phyloP scores from a whole-genome alignment of 2,888 invertebrate species.

The Arenicola marina region DNA sequence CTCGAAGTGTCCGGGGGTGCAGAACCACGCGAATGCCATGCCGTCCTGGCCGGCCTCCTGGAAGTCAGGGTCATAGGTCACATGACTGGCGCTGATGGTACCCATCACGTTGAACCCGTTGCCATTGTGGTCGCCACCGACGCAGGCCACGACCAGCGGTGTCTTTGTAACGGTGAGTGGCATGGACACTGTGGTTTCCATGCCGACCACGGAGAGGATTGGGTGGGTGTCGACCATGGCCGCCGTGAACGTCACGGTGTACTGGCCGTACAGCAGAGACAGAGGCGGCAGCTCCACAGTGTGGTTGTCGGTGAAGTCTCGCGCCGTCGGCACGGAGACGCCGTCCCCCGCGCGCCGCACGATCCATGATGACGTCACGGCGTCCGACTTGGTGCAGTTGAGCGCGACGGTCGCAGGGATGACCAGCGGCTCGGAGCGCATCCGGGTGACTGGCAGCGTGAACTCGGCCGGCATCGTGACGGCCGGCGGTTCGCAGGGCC shows the following conservation, averaged over 20 bases:
- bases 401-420: neutral
- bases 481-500: neutral
- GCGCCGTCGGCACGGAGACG: neutral
- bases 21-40: conserved; percentile 36
- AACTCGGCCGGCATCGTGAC: too few species aligned
- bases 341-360: neutral
- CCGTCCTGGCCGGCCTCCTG: conserved; percentile 30
- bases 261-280: conserved; percentile 3
- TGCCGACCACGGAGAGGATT: neutral
- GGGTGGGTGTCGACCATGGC: neutral
- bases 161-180: neutral
- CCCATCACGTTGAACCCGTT: conserved; percentile 12
- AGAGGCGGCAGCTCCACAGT: neutral
- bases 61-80: conserved; percentile 34
- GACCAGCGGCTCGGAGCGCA: neutral
- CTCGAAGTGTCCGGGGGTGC: conserved; percentile 16
- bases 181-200: neutral
- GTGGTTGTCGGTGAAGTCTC: neutral
- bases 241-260: neutral
- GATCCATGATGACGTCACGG: neutral
- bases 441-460: too few species aligned
- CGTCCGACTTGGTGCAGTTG: neutral
- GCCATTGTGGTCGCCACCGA: conserved; percentile 15
- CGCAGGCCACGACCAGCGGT: neutral
- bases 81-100: conserved; percentile 20